Evolutionary conservation across 35 echinoderm and acorn worm genomes (phyloP), one percentile per base, ranked within the genome.

Genomic region (Apostichopus californicus): DNA sequence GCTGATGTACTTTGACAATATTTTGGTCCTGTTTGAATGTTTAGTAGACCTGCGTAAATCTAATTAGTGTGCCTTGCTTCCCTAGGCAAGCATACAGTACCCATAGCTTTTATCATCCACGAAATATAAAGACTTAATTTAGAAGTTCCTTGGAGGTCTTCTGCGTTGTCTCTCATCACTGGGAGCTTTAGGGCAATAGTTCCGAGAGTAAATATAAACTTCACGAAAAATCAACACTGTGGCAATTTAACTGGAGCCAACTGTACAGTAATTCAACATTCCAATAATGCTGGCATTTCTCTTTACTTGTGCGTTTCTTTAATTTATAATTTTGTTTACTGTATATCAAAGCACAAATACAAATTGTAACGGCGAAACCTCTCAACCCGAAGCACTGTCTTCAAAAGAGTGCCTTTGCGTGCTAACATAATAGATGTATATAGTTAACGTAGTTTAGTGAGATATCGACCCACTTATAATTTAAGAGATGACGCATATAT

Each of bases 181-280:
- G 81, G 57, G 17, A 23, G 81, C 81, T 85, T 85, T 85, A 25
- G 81, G 81, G 54, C 5, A 18, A 4, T 56, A 59, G 15, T 85
- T 23, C 55, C 57, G 15, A 58, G 56, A 85, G 81, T 59, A 85
- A 85, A 85, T 85, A 85, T 56, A 58, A 85, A 85, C 81, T 85
- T 85, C 81, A 85, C 55, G 20, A 14, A 58, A 85, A 7, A 85
- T 85, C 81, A 85, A 85, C 81, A 85, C 1, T 75, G 71, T 75
- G 71, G 71, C 81, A 85, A 85, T 54, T 85, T 85, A 85, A 20
- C 2, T 58, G 15, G 17, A 75, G 11, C 71, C 15, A 18, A 75
- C 5, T 7, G 15, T n/a, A 75, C 14, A 75, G 71, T 75, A 75
- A 18, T 75, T 75, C 71, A 75, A 22, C 71, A 75, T 75, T 18